Conservation (phyloP, 2,113 vertebrate species). For the Motacilla tschutschensis region DNA sequence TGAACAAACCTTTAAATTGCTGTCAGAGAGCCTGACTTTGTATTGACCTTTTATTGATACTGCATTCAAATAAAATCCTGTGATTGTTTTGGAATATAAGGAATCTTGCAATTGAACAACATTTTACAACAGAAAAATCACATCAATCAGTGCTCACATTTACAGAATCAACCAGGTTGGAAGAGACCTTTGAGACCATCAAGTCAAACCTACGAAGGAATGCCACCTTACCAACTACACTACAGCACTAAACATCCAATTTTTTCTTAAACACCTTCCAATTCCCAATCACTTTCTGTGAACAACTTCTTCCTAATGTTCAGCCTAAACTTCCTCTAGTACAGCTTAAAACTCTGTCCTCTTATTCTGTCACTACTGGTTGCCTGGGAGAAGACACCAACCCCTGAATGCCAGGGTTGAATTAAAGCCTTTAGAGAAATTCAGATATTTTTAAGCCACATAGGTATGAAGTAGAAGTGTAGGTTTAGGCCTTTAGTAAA, state of each 20-base stretch:
- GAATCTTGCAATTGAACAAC: neutral
- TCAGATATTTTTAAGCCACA: too few species aligned
- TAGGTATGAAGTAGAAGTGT: too few species aligned
- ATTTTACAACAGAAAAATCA: neutral
- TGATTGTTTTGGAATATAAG: neutral
- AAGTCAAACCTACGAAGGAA: neutral
- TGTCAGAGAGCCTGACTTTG: neutral
- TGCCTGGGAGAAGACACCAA: rapidly evolving
- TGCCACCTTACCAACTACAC: neutral
- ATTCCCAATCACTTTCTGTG: neutral
- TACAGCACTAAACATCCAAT: neutral
- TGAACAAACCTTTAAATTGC: neutral
- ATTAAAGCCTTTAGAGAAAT: too few species aligned
- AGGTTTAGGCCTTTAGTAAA: too few species aligned
- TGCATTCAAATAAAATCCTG: neutral
- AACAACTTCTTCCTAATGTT: neutral
- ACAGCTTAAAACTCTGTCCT: neutral
- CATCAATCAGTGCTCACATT: neutral
- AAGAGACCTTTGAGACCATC: neutral
- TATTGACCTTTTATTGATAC: neutral
- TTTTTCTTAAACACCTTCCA: neutral
- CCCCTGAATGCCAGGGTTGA: too few species aligned
- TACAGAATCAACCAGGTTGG: neutral
- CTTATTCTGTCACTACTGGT: neutral
- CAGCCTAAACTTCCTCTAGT: neutral